phyloP scores from a whole-genome alignment of 1,140 invertebrate species.

The Babylonia areolata region DNA sequence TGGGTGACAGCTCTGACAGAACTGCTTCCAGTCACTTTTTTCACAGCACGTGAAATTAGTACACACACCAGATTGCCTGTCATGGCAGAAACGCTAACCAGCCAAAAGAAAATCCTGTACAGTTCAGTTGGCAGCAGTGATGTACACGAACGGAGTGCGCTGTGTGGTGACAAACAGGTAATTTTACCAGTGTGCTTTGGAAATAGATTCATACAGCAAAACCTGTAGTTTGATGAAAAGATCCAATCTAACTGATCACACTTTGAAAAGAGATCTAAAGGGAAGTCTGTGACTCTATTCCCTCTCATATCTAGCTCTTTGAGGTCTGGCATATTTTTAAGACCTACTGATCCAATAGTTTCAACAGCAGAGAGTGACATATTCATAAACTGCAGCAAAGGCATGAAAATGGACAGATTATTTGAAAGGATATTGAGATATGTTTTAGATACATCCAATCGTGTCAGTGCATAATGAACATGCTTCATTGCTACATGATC shows the following conservation, averaged over 20 bases:
- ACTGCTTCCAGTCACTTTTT: not conserved
- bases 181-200: not conserved
- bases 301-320: not conserved
- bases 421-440: not conserved
- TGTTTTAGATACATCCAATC: not conserved
- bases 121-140: not conserved
- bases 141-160: not conserved
- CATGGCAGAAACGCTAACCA: not conserved
- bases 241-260: not conserved
- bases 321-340: not conserved
- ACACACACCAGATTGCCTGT: not conserved
- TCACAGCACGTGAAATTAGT: not conserved
- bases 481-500: not conserved
- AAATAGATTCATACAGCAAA: not conserved
- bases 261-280: not conserved
- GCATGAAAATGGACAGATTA: not conserved
- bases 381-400: not conserved
- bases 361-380: not conserved
- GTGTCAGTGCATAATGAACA: not conserved
- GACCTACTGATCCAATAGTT: not conserved
- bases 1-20: not conserved
- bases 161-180: not conserved
- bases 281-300: not conserved
- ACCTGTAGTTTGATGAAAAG: not conserved
- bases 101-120: not conserved